Base-by-base conservation (phyloP, 1,140 invertebrate species). In the Tachypleus tridentatus region DNA sequence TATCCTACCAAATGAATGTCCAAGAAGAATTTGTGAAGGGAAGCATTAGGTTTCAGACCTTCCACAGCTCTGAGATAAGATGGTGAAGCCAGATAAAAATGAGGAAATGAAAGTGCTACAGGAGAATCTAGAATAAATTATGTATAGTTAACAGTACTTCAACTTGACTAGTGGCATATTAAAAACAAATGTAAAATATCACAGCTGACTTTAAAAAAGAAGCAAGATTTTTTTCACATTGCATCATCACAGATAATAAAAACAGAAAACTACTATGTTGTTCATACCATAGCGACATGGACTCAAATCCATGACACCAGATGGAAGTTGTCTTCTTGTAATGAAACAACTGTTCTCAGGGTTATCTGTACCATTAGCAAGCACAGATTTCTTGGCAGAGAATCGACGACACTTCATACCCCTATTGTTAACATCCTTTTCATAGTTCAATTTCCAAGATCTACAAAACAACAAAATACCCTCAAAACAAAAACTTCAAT, bases 21-120 rank as follows among this genome's bases (percentile, higher is more conserved):
- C 7, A 67, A 4, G 52, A 63, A 54, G 3, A 60, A 67, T 4
- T 49, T 54, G 49, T 64, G 63, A 0, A 56, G 1, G 1, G 11
- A 29, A 4, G 48, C 56, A n/a, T 62, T 60, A 7, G 63, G 60
- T 0, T 59, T 29, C 7, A 67, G 58, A 49, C 66, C 66, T 49
- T 62, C 49, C 3, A 67, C 57, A 4, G 51, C 8, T n/a, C 50
- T 54, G 29, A 51, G 5, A 48, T 67, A 67, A 5, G 52, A 62
- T 5, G 85, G 82, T 73, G 92, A 87, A 1, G 79, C 80, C 4
- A 84, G 78, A 65, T 87, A 86, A 74, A 91, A 92, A 77, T 95
- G 92, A 2, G 92, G 91, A 69, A 88, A 76, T 0, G 89, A 87
- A 0, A 81, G 82, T 9, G 85, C 81, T 9, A 88, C 75, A 0